A percentile compares a stretch with the other conserved stretches of the same genome.
These are phyloP conservation scores for Pseudochromis fuscus DNA, from an alignment of 2,797 vertebrate genomes.

Conservation along the genomic window DNA sequence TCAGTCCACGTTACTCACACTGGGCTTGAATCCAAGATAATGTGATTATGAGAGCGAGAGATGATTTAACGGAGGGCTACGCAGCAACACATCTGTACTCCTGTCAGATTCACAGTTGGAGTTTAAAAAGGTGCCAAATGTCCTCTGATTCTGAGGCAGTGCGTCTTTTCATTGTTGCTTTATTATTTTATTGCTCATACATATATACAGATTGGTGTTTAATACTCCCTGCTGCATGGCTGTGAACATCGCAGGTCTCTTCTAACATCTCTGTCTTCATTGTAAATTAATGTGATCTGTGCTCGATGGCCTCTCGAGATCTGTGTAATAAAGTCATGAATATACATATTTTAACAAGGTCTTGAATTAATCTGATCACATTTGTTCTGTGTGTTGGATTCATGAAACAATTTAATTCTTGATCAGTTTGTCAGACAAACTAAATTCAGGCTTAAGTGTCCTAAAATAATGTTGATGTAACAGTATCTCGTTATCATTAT, in stretches of 20 bases:
- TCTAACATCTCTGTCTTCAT: slow-evolving; percentile 27
- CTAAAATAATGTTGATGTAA: too few relatives aligned
- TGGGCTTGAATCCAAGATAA: slow-evolving; percentile 20
- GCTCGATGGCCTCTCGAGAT: slow-evolving; percentile 12
- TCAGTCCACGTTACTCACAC: slow-evolving; percentile 1
- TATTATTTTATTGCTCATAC: background rate
- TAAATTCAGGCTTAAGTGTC: slow-evolving; percentile 21
- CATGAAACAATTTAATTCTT: background rate
- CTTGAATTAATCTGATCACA: slow-evolving; percentile 19
- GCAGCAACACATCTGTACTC: slow-evolving; percentile 19
- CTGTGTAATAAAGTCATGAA: slow-evolving; percentile 16
- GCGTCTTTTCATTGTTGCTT: background rate
- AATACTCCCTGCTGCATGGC: slow-evolving; percentile 19
- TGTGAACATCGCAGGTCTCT: slow-evolving; percentile 18
- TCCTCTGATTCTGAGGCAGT: background rate
- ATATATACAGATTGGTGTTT: background rate
- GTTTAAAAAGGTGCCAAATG: slow-evolving; percentile 16
- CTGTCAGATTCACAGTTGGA: background rate
- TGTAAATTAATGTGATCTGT: slow-evolving; percentile 35
- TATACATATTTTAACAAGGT: slow-evolving; percentile 28
- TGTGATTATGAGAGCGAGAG: slow-evolving; percentile 4
- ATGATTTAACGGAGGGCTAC: slow-evolving; percentile 4
- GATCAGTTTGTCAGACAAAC: slow-evolving; percentile 2
- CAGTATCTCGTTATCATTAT: too few relatives aligned
- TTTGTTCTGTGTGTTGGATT: slow-evolving; percentile 9